Evolutionary conservation across 2,888 invertebrate species (phyloP).

Genomic region (Mechanitis messenoides): DNA sequence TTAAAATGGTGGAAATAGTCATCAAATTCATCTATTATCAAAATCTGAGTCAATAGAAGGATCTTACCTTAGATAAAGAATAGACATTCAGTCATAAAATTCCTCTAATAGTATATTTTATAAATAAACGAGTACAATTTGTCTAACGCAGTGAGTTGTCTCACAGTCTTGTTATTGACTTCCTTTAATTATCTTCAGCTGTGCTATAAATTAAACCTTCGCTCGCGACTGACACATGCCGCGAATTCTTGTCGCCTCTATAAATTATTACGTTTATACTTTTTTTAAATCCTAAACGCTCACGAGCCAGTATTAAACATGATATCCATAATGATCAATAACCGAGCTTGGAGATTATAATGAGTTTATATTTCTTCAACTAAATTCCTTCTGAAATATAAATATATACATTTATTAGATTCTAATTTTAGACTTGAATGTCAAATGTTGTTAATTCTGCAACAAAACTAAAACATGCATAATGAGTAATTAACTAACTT

Average conservation of each 20-base stretch:
- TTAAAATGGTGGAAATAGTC: too few relatives aligned
- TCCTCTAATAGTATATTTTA: too few relatives aligned
- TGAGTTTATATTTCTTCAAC: not conserved
- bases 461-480: not conserved
- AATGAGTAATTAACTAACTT: conserved; percentile 2
- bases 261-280: conserved; percentile 15
- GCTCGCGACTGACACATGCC: conserved; percentile 21
- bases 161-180: conserved; percentile 4
- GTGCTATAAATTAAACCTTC: conserved; percentile 18
- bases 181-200: conserved; percentile 14
- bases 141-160: too few relatives aligned
- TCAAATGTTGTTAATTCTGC: not conserved
- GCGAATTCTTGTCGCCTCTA: conserved; percentile 21
- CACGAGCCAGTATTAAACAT: not conserved
- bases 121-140: too few relatives aligned
- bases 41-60: too few relatives aligned
- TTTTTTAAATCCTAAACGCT: conserved; percentile 1
- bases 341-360: not conserved
- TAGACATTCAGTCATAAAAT: too few relatives aligned
- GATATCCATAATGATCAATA: not conserved
- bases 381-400: too few relatives aligned
- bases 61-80: too few relatives aligned
- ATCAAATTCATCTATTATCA: too few relatives aligned
- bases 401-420: too few relatives aligned
- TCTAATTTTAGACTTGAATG: too few relatives aligned